Evolutionary conservation across 2,113 vertebrate genomes (phyloP).

Genomic region (Anser brachyrhynchus): DNA sequence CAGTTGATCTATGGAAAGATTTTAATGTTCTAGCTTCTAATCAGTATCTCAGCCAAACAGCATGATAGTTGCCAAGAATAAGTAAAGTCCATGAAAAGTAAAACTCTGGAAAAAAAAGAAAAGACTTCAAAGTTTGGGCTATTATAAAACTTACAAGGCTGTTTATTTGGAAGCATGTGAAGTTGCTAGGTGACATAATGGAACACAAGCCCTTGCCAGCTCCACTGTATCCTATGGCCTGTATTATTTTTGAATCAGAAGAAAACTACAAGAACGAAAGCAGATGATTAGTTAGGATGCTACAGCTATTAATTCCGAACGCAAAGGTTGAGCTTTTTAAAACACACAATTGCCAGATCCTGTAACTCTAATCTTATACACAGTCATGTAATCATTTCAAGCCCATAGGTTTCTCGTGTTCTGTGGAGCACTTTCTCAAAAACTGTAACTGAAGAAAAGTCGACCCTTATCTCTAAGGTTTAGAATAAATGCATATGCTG

Average conservation of each 20-base stretch:
- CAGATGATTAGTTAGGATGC: accelerated
- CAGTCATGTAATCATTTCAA: not conserved
- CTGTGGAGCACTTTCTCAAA: not conserved
- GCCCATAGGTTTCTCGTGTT: not conserved
- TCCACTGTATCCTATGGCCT: not conserved
- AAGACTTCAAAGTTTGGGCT: constrained; percentile 5
- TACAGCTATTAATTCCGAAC: not conserved
- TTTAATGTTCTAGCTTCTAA: constrained; percentile 36
- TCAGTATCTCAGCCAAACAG: constrained; percentile 19
- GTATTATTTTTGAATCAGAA: not conserved
- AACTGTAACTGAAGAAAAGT: not conserved
- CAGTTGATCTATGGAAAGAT: constrained; percentile 14
- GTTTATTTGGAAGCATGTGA: constrained; percentile 59
- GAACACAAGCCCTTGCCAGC: constrained; percentile 23
- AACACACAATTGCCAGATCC: not conserved
- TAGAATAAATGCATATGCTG: not conserved
- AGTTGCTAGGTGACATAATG: constrained; percentile 72
- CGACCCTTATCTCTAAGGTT: not conserved
- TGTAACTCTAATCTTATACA: not conserved
- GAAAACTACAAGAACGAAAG: not conserved
- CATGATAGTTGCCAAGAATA: constrained; percentile 30
- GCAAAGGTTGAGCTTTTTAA: not conserved
- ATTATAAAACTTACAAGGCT: constrained; percentile 37
- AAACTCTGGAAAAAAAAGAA: not conserved
- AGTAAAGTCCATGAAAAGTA: constrained; percentile 47